phyloP scores from a whole-genome alignment of 2,797 vertebrate genomes.

The Falco peregrinus region DNA sequence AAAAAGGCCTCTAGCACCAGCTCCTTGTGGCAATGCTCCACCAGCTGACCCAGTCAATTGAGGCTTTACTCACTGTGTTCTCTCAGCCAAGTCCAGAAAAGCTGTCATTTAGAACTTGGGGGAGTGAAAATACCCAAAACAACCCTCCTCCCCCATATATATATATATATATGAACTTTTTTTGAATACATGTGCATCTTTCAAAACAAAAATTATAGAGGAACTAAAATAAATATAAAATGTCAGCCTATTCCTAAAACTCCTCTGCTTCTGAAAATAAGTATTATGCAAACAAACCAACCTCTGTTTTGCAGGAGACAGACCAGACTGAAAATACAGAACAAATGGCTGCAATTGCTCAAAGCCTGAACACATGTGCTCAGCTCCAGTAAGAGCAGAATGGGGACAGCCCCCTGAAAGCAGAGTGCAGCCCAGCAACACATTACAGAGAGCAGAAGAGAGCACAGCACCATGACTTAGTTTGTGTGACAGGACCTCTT shows the following conservation, averaged over 20 bases:
- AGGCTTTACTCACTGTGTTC: background rate
- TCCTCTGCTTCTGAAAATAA: slow-evolving; percentile 48
- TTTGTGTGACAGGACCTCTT: no score
- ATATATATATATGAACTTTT: background rate
- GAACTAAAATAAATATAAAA: slow-evolving; percentile 42
- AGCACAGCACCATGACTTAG: background rate
- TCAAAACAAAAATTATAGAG: slow-evolving; percentile 51
- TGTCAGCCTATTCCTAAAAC: slow-evolving; percentile 26
- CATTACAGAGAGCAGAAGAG: fast-evolving
- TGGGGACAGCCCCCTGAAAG: background rate
- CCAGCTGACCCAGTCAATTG: background rate
- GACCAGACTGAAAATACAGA: slow-evolving; percentile 34
- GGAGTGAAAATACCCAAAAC: background rate
- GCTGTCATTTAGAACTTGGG: background rate
- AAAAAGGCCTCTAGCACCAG: background rate
- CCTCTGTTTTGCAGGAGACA: slow-evolving; percentile 9
- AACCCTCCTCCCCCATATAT: background rate
- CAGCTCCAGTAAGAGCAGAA: background rate
- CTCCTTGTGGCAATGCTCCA: background rate
- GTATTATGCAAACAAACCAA: slow-evolving; percentile 40
- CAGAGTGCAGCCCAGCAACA: background rate
- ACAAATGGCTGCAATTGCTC: background rate
- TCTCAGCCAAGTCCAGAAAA: background rate
- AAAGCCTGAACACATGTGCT: background rate
- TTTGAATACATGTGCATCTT: background rate